Base-by-base conservation (phyloP, 2,113 vertebrate species). In the Ammodytes dubius region DNA sequence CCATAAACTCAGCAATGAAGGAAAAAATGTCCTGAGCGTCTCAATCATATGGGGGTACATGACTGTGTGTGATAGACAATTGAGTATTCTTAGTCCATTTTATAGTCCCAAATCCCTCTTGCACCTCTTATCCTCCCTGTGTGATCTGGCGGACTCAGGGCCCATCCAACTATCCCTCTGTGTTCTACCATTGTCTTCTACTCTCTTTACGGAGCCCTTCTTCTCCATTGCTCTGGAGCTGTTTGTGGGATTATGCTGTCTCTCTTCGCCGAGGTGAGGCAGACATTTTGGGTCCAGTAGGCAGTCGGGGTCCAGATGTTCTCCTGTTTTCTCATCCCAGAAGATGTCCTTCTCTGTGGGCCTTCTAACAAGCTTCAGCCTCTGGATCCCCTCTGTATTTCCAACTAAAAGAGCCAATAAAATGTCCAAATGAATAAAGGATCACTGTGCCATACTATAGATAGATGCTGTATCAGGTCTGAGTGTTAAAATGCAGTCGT, bases 261-360 rank as follows among this genome's bases (percentile, higher is more conserved):
- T 52, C 17, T 64, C 68, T 60, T 81, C 7, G 15, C 61, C 19
- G 60, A 79, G 40, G 37, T 64, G 58, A 50, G 76, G 9, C 40
- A 58, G 70, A 60, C 46, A 60, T 53, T 65, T 84, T 56, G 76
- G 56, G 46, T 89, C 77, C 42, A 73, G 76, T 52, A 89, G 72
- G 39, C 91, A 66, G 45, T 60, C 65, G 4, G 82, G 89, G 3
- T 96, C 95, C 59, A 93, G n/a, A 0, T 87, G 91, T 42, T 94
- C 90, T 0, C 90, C 94, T 85, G 94, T 96, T 42, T 91, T 94
- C 42, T 92, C 92, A 46, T 96, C 94, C 94, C 95, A 96, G 83
- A 95, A 92, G 14, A 94, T 53, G 70, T 96, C 83, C 58, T 85
- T 90, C 0, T 3, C 74, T n/a, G 27, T 74, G 5, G 93, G 88